These are phyloP conservation scores for Odontocerum albicorne DNA, from an alignment of 2,888 invertebrate species.

Conservation along the genomic window DNA sequence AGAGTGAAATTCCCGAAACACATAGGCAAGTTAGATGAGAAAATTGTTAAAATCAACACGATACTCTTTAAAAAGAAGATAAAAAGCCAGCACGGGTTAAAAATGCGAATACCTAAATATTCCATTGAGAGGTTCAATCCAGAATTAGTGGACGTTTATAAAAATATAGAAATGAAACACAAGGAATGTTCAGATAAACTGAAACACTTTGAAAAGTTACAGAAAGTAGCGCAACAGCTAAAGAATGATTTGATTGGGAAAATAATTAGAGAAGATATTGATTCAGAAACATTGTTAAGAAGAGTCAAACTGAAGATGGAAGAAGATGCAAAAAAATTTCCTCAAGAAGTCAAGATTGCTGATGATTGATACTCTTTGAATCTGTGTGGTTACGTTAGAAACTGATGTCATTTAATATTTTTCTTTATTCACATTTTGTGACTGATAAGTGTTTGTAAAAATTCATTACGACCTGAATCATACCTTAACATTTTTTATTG, in stretches of 20 bases:
- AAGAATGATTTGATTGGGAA: conserved; percentile 13
- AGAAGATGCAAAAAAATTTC: too few relatives aligned
- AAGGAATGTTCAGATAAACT: background rate
- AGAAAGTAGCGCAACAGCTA: conserved; percentile 17
- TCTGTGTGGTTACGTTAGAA: too few relatives aligned
- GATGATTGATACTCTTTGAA: too few relatives aligned
- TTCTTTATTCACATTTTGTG: too few relatives aligned
- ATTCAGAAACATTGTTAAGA: conserved; percentile 17
- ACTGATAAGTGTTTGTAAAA: too few relatives aligned
- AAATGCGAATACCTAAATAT: background rate
- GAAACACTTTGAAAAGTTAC: conserved; percentile 1
- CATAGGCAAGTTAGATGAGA: conserved; percentile 11
- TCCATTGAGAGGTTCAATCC: background rate
- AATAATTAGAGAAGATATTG: conserved; percentile 16
- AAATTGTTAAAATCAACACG: conserved; percentile 16
- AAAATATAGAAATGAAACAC: background rate
- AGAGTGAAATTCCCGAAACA: conserved; percentile 5
- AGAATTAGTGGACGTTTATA: background rate
- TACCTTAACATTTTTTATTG: too few relatives aligned
- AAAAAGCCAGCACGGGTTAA: background rate
- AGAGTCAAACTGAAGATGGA: conserved; percentile 17
- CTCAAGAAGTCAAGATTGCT: too few relatives aligned
- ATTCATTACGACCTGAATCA: too few relatives aligned
- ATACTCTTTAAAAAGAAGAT: conserved; percentile 11
- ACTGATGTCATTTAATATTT: too few relatives aligned